phyloP scores from a whole-genome alignment of 1,140 invertebrate species.

The Cepaea nemoralis region DNA sequence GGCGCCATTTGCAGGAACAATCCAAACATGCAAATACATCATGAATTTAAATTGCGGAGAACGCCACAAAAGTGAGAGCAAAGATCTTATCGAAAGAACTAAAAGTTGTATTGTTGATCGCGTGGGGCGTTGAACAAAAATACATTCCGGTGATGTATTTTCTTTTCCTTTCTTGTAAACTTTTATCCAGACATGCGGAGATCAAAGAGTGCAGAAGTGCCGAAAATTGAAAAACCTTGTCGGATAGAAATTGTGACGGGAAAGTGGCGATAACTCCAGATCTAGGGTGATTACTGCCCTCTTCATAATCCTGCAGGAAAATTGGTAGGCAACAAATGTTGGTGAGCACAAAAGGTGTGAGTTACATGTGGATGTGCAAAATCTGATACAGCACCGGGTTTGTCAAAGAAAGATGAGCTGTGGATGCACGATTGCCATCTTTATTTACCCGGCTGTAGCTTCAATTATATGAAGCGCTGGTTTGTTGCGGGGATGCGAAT shows the following conservation, averaged over 20 bases:
- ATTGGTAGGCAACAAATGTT: neutral
- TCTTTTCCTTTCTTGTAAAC: no score
- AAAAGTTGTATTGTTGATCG: neutral
- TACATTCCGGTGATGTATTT: no score
- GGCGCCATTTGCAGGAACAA: neutral
- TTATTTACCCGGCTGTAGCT: neutral
- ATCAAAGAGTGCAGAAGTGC: neutral
- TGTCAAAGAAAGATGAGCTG: neutral
- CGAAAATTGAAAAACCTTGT: neutral
- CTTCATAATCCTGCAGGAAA: neutral
- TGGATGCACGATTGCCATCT: neutral
- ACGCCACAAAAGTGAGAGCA: neutral
- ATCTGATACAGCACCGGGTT: neutral
- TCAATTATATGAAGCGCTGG: neutral
- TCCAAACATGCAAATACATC: neutral
- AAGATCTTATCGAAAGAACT: neutral
- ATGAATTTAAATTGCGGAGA: neutral
- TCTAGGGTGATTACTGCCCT: neutral
- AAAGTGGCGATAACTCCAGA: conserved; percentile 1
- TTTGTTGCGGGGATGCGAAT: no score
- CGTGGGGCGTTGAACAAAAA: no score
- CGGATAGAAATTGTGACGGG: neutral
- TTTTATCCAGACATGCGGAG: neutral
- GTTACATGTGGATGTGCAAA: neutral
- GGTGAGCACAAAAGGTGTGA: neutral